These are phyloP conservation scores for Hypotaenidia okinawae DNA, from an alignment of 2,797 vertebrate genomes.

Conservation along the genomic window DNA sequence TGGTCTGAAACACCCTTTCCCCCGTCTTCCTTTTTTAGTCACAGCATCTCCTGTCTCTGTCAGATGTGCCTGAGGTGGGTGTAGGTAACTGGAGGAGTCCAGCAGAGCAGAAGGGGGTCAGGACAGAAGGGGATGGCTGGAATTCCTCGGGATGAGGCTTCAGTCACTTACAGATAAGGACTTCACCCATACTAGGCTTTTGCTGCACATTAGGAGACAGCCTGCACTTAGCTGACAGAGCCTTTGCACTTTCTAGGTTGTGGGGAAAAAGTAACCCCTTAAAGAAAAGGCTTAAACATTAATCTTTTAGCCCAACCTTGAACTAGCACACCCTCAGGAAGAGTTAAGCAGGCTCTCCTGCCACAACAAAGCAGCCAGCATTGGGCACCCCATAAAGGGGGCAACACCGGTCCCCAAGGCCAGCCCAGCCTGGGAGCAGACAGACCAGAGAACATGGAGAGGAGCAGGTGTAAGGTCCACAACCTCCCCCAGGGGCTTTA, in stretches of 20 bases:
- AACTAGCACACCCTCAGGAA: not conserved
- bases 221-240: not conserved
- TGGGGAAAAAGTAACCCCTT: not conserved
- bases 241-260: not conserved
- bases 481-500: not conserved
- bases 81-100: accelerated
- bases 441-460: not conserved
- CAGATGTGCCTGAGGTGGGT: accelerated
- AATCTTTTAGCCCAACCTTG: not conserved
- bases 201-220: not conserved
- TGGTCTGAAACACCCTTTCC: not conserved
- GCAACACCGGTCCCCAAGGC: accelerated
- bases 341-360: not conserved
- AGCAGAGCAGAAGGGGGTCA: accelerated
- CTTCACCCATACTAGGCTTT: not conserved
- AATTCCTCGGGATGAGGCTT: not conserved
- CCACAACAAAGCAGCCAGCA: not conserved
- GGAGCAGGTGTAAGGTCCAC: not conserved
- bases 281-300: not conserved
- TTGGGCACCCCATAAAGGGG: not conserved
- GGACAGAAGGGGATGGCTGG: not conserved
- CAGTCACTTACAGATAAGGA: not conserved
- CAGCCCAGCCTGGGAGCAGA: not conserved
- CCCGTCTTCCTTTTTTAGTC: not conserved
- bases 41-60: not conserved